phyloP scores from a whole-genome alignment of 2,797 vertebrate genomes.

The Sebastiscus tertius region DNA sequence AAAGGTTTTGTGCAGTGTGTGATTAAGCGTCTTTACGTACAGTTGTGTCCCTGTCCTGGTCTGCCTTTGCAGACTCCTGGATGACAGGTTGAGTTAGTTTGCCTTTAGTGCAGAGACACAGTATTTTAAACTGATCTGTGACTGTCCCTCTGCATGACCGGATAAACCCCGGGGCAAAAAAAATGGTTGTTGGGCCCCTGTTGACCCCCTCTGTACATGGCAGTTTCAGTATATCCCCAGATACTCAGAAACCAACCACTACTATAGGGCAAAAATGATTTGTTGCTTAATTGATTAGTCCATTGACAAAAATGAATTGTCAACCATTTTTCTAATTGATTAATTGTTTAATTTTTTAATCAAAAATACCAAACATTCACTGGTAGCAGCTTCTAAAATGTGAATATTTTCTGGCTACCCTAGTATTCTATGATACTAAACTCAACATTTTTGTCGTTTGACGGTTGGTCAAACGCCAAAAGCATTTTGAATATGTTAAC shows the following conservation, averaged over 20 bases:
- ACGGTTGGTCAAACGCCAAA: neutral
- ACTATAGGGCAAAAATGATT: neutral
- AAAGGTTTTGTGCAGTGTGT: neutral
- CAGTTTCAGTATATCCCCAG: neutral
- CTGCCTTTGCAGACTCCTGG: too few species aligned
- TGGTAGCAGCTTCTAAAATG: neutral
- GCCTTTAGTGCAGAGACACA: too few species aligned
- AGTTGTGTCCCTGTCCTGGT: slow-evolving; percentile 4
- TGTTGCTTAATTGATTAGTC: too few species aligned
- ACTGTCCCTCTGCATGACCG: too few species aligned
- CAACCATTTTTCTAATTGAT: too few species aligned
- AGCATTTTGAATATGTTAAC: neutral
- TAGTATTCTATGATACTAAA: neutral
- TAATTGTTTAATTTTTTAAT: neutral
- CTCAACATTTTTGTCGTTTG: neutral
- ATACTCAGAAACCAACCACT: neutral
- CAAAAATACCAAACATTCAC: neutral
- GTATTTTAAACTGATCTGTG: too few species aligned
- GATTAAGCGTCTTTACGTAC: slow-evolving; percentile 46
- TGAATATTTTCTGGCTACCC: neutral
- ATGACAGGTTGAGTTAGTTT: too few species aligned
- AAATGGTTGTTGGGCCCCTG: too few species aligned
- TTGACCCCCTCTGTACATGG: neutral
- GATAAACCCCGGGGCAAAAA: neutral
- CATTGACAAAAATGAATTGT: too few species aligned